phyloP scores from a whole-genome alignment of 2,888 invertebrate genomes.

The Cryptocheilus praepositus region DNA sequence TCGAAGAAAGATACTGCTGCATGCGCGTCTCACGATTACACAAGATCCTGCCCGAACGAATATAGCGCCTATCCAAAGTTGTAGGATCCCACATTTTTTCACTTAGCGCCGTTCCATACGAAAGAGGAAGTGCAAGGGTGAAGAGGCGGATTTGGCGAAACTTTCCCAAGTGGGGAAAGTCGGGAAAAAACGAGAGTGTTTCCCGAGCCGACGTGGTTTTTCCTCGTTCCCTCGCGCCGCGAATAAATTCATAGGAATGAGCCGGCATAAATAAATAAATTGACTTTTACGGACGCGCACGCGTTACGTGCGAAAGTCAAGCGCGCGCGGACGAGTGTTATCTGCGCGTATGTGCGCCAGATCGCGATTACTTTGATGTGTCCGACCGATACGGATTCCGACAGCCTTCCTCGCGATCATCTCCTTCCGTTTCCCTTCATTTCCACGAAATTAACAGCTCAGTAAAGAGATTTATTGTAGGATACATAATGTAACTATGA shows the following conservation, averaged over 20 bases:
- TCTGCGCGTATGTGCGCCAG: no score
- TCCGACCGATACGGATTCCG: no score
- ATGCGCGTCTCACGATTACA: no score
- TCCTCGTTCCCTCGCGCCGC: constrained; percentile 26
- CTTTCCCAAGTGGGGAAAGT: constrained; percentile 53
- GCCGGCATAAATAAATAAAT: constrained; percentile 50
- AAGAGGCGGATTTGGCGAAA: constrained; percentile 18
- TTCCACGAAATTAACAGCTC: constrained; percentile 44
- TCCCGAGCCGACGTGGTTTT: constrained; percentile 28
- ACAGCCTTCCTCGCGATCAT: not conserved
- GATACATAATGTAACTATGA: constrained; percentile 13
- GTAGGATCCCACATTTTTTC: constrained; percentile 9
- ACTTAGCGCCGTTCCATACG: not conserved
- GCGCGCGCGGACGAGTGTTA: no score
- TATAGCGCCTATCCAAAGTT: constrained; percentile 10
- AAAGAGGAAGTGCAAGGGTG: not conserved
- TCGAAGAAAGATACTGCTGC: no score
- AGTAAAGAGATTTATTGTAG: constrained; percentile 41
- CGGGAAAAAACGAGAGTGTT: constrained; percentile 39
- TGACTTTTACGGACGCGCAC: constrained; percentile 18
- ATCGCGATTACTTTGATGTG: constrained; percentile 1
- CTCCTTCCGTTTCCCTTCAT: constrained; percentile 31
- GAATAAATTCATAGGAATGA: constrained; percentile 37
- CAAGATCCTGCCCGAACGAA: no score
- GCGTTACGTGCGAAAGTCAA: constrained; percentile 1